Evolutionary conservation across 2,797 vertebrate genomes (phyloP).

Genomic region (Falco novaeseelandiae): DNA sequence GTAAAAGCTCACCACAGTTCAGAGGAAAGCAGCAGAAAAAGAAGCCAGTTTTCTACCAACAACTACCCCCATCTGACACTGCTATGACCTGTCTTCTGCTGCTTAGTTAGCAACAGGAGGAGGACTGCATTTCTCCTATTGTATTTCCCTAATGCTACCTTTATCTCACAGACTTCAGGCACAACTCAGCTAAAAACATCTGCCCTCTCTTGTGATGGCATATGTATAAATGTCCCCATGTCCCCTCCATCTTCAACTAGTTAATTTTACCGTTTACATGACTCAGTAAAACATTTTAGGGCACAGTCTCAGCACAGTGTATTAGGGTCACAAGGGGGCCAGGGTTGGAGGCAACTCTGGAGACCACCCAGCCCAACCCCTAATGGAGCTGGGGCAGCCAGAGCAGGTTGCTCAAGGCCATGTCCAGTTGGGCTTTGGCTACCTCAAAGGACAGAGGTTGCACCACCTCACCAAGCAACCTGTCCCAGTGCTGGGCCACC

Average conservation of each 20-base stretch:
- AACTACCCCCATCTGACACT: background rate
- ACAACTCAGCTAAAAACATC: background rate
- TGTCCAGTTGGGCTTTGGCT: background rate
- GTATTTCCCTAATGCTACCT: background rate
- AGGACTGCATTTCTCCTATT: background rate
- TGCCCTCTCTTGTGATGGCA: background rate
- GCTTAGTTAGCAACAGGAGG: background rate
- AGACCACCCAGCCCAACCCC: background rate
- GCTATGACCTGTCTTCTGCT: background rate
- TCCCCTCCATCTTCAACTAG: background rate
- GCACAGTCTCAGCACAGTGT: background rate
- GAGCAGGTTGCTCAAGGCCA: background rate
- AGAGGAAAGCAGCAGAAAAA: background rate
- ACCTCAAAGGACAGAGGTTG: background rate
- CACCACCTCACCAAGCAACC: background rate
- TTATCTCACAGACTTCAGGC: background rate
- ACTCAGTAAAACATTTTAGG: background rate
- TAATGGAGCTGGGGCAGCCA: background rate
- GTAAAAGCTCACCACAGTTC: background rate
- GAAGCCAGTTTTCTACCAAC: background rate
- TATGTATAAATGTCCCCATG: background rate
- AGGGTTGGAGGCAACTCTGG: background rate
- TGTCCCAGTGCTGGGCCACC: background rate
- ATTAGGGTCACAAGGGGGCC: background rate
- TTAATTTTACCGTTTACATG: background rate